phyloP scores from a whole-genome alignment of 2,113 vertebrate genomes.

The Tyto alba region DNA sequence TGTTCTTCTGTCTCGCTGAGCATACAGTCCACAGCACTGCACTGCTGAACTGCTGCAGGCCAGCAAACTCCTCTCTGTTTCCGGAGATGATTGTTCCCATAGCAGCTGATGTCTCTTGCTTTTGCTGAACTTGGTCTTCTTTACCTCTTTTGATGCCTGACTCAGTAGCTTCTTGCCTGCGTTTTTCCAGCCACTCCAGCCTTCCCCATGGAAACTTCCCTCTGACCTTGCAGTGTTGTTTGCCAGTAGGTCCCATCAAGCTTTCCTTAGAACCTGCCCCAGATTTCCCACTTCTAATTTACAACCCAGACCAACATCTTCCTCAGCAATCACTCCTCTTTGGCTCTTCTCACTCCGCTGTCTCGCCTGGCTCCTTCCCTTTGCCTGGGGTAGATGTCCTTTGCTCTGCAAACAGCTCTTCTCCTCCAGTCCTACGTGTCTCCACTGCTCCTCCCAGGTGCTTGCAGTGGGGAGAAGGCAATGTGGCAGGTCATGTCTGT shows the following conservation, averaged over 20 bases:
- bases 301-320: not conserved
- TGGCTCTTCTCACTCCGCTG: not conserved
- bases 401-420: not conserved
- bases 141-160: not conserved
- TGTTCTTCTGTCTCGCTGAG: not conserved
- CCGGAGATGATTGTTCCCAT: not conserved
- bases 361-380: not conserved
- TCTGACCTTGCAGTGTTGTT: not conserved
- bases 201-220: not conserved
- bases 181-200: not conserved
- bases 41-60: not conserved
- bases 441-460: not conserved
- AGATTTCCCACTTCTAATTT: not conserved
- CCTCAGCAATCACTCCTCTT: not conserved
- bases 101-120: not conserved
- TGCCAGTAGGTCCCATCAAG: not conserved
- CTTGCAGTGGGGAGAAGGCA: not conserved
- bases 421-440: not conserved
- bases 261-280: not conserved
- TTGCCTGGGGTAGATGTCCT: not conserved
- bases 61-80: not conserved
- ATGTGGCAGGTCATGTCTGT: not conserved
- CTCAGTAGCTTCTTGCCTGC: not conserved
- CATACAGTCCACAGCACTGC: fast-evolving
- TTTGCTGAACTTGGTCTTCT: not conserved